Base-by-base conservation (phyloP, 2,888 invertebrate species). In the Coremacera marginata region DNA sequence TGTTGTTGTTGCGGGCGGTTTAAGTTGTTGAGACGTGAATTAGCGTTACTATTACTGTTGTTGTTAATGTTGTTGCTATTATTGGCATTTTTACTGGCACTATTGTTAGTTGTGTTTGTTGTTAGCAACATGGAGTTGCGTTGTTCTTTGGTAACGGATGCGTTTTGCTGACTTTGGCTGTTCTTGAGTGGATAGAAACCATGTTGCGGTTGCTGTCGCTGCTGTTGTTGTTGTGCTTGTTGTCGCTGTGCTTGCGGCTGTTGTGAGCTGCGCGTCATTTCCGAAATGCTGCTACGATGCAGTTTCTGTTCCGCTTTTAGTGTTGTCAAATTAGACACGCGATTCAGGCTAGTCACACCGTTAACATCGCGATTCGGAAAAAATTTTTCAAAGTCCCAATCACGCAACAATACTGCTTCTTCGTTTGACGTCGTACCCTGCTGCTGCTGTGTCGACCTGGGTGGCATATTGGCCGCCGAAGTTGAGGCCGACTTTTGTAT, bases 331-430 rank as follows among this genome's bases (percentile, higher is more conserved):
- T 91, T 89, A 78, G 80, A 88, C 82, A 74, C 86, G 55, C 84
- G 84, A 79, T 80, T 85, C 9, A 88, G 83, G 76, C 88, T 88
- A 37, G 76, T 78, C 11, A 76, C 79, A 72, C 71, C 77, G 70
- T 89, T 83, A 62, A 68, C 73, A 57, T 76, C 82, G 65, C 83
- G 82, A 71, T 84, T 82, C 16, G 94, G 94, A 90, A 96, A 95
- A 91, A 96, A 95, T 87, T 94, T 93, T 82, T 95, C 94, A 89
- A 96, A 94, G 90, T 96, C 94, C 96, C 95, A 96, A 86, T 96
- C 95, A 90, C 95, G 94, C 83, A 96, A 91, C 81, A 96, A 91
- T 75, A 94, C 93, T 80, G 94, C 94, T 88, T 95, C 95, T 87
- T 95, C 95, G 84, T 93, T 91, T 86, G 77, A 78, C 72, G 79